Base-by-base conservation (phyloP, 2,888 invertebrate genomes). In the Drosophila leonis region DNA sequence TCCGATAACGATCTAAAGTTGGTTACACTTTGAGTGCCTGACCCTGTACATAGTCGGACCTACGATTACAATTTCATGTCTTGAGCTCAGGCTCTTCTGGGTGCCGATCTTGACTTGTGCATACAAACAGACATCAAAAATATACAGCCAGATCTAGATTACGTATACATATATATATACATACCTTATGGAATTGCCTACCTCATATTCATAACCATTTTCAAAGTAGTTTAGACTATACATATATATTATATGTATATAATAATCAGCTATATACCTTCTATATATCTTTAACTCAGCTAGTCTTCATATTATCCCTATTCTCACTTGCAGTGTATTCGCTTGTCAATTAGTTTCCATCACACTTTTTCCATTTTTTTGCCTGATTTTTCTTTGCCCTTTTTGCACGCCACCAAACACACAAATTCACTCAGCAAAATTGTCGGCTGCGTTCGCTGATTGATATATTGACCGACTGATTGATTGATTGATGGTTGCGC, bases 401-500 rank as follows among this genome's bases (percentile, higher is more conserved):
- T 29, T 48, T 46, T 27, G 35, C 29, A 18, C 15, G 49, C 56
- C 62, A 33, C 62, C 67, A 71, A 80, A 78, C 80, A 78, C 66
- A 65, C 66, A 78, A 78, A 72, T 75, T 75, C 72, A 78, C 76
- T 78, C 76, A 75, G 35, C 56, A 39, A 52, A 74, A 63, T 63
- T 68, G 68, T 60, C 59, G 59, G 55, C 37, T 24, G 39, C 18
- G 60, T 13, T 31, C 48, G 57, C 33, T 78, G 77, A 69, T 74
- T 74, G 75, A 78, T 78, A 59, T 55, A 78, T 80, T 80, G 77
- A 69, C 18, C 42, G 59, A 37, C 44, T 60, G 65, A 65, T 62
- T 76, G 66, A 69, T 52, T 54, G 52, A 52, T 18, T 51, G 61
- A 18, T 29, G 41, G 59, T 35, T 46, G 18, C 54, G 20, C 39